Evolutionary conservation across 2,888 invertebrate species (phyloP).

Genomic region (Chaetoderma sp.): DNA sequence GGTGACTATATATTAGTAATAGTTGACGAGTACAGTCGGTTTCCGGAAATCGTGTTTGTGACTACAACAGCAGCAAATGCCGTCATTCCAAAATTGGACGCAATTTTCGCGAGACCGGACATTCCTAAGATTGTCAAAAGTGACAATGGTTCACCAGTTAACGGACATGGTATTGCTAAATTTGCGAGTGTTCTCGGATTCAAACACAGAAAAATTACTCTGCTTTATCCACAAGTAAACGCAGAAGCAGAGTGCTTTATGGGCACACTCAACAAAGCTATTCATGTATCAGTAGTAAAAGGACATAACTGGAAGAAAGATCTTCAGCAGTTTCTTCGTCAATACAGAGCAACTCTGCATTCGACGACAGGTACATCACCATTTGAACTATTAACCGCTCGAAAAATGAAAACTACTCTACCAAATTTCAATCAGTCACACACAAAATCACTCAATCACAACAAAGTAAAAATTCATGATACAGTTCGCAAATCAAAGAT

Average conservation of each 20-base stretch:
- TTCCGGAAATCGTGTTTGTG: not conserved
- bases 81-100: constrained; percentile 21
- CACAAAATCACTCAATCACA: not conserved
- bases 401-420: not conserved
- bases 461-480: not conserved
- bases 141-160: constrained; percentile 5
- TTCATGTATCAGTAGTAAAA: not conserved
- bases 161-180: constrained; percentile 15
- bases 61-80: constrained; percentile 16
- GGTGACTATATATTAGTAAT: no score
- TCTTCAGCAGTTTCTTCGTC: constrained; percentile 13
- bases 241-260: not conserved
- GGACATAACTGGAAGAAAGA: constrained; percentile 24
- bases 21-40: not conserved
- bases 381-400: not conserved
- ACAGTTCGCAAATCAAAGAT: not conserved
- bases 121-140: constrained; percentile 18
- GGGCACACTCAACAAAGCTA: not conserved
- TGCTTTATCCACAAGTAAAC: not conserved
- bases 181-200: constrained; percentile 16
- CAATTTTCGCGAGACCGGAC: not conserved
- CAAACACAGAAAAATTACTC: constrained; percentile 8
- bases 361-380: constrained; percentile 6
- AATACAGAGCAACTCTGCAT: constrained; percentile 28
- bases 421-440: not conserved